Conservation (phyloP, 1,140 invertebrate species). For the Sycobia sp. region DNA sequence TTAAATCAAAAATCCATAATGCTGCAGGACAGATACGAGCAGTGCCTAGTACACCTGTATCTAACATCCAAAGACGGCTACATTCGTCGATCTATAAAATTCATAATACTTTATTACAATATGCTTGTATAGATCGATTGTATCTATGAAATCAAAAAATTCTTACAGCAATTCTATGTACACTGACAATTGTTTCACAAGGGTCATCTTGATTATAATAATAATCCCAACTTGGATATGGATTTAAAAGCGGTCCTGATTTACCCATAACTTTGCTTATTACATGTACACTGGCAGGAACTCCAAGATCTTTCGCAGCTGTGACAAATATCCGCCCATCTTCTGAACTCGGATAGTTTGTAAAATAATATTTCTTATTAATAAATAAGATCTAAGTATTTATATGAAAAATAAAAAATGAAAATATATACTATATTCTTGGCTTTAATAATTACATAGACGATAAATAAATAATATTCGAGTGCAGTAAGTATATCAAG, state of each 20-base stretch:
- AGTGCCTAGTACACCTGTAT: constrained; percentile 56
- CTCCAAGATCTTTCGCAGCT: constrained; percentile 33
- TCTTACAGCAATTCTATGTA: constrained; percentile 40
- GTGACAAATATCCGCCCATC: constrained; percentile 42
- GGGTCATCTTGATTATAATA: constrained; percentile 21
- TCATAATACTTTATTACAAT: neutral
- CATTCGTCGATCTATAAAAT: constrained; percentile 52
- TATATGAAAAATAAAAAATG: too few relatives aligned
- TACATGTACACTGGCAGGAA: constrained; percentile 39
- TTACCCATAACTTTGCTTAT: constrained; percentile 19
- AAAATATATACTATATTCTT: too few relatives aligned
- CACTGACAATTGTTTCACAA: constrained; percentile 39
- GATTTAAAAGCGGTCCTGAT: constrained; percentile 35
- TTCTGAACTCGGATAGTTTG: too few relatives aligned
- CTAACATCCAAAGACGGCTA: constrained; percentile 61
- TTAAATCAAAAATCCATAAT: constrained; percentile 57
- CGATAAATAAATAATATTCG: too few relatives aligned
- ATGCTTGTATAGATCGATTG: neutral
- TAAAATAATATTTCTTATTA: too few relatives aligned
- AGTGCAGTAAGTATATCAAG: too few relatives aligned
- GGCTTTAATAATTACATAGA: too few relatives aligned
- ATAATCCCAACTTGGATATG: constrained; percentile 45
- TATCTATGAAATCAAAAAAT: neutral
- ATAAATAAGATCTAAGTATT: too few relatives aligned
- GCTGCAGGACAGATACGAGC: constrained; percentile 54